These are phyloP conservation scores for Thera obeliscata DNA, from an alignment of 2,888 invertebrate species.

Conservation along the genomic window DNA sequence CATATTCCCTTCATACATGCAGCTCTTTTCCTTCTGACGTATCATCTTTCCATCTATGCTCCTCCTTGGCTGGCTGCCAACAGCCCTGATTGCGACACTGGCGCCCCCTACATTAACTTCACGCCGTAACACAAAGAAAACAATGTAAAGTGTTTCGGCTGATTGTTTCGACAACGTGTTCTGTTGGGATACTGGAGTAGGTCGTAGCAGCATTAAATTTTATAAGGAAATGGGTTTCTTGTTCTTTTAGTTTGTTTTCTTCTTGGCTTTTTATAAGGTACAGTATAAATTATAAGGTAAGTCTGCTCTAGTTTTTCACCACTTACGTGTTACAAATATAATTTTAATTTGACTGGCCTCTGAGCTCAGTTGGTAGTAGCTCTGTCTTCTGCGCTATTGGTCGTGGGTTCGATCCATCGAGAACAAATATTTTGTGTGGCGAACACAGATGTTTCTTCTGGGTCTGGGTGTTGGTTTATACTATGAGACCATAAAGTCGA, in stretches of 20 bases:
- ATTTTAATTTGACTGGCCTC: no score
- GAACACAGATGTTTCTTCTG: no score
- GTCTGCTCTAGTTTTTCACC: no score
- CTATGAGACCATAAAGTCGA: no score
- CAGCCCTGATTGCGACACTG: constrained; percentile 48
- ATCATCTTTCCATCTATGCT: constrained; percentile 47
- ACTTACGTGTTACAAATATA: no score
- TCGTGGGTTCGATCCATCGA: no score
- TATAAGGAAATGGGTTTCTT: not conserved
- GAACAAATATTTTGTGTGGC: no score
- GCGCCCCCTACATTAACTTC: constrained; percentile 51
- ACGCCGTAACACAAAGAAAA: constrained; percentile 44
- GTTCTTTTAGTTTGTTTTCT: not conserved
- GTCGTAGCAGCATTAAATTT: constrained; percentile 2
- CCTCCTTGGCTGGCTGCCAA: constrained; percentile 52
- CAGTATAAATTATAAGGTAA: no score
- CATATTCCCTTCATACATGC: not conserved
- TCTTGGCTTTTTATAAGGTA: not conserved
- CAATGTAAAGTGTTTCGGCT: constrained; percentile 42
- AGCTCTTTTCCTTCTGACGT: constrained; percentile 10
- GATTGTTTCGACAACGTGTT: constrained; percentile 42
- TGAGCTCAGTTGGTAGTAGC: no score
- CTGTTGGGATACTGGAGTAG: constrained; percentile 32
- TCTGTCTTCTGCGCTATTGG: no score
- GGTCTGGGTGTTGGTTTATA: no score